These are phyloP conservation scores for Mycetomoellerius zeteki DNA, from an alignment of 1,140 invertebrate species.

Conservation along the genomic window DNA sequence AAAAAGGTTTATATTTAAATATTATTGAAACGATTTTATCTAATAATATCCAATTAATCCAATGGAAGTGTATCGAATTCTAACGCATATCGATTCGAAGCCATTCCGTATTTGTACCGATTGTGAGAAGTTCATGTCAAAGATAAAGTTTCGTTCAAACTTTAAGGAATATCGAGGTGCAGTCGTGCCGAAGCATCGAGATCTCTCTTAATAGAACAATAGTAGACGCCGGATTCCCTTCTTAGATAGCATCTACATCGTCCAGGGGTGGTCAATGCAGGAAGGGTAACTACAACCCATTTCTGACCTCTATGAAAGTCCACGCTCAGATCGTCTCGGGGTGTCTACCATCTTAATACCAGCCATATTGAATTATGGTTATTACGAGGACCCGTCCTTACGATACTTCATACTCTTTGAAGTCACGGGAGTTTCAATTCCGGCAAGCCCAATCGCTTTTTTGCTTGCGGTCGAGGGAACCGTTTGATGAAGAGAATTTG, in stretches of 20 bases:
- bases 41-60: background rate
- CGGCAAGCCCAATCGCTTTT: constrained; percentile 55
- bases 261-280: constrained; percentile 65
- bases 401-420: constrained; percentile 79
- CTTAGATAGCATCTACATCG: constrained; percentile 77
- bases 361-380: constrained; percentile 83
- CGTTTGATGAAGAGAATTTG: constrained; percentile 46
- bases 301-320: constrained; percentile 69
- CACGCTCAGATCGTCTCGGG: constrained; percentile 63
- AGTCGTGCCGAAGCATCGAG: constrained; percentile 72
- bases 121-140: constrained; percentile 60
- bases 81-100: constrained; percentile 1
- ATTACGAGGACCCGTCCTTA: constrained; percentile 78
- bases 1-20: background rate
- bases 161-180: constrained; percentile 70
- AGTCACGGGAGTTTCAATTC: constrained; percentile 66
- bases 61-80: constrained; percentile 4
- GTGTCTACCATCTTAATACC: constrained; percentile 79
- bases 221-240: constrained; percentile 70
- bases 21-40: background rate
- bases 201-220: constrained; percentile 72
- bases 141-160: constrained; percentile 69
- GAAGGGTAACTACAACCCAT: constrained; percentile 72
- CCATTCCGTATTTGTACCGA: constrained; percentile 24
- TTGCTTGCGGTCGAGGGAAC: constrained; percentile 33